Evolutionary conservation across 23 tunicate genomes (phyloP).

Genomic region (Diplosoma virens): DNA sequence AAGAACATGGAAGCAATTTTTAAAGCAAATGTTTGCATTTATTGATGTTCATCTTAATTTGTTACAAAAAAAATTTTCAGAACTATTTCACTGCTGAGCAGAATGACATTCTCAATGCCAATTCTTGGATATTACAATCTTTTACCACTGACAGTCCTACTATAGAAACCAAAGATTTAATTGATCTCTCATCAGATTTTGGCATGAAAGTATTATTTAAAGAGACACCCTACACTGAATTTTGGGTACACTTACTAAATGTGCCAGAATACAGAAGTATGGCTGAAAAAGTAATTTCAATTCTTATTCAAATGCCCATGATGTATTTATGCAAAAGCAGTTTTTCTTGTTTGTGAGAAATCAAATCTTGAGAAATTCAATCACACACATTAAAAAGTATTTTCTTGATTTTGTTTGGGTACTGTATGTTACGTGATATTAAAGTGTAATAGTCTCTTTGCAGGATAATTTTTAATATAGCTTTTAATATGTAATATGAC

Average conservation of each 20-base stretch:
- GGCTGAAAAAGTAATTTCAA: constrained; percentile 24
- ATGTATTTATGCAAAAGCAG: constrained; percentile 12
- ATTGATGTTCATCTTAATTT: constrained; percentile 17
- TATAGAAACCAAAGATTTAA: constrained; percentile 13
- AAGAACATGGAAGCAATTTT: constrained; percentile 21
- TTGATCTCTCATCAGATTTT: constrained; percentile 10
- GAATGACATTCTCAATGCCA: constrained; percentile 3
- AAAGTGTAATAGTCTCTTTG: no score
- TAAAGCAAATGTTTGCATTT: constrained; percentile 20
- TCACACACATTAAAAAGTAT: no score
- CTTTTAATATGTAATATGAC: no score
- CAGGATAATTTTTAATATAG: no score
- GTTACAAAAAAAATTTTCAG: not conserved
- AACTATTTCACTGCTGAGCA: constrained; percentile 19
- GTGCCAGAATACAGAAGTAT: constrained; percentile 30
- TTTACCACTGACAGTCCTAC: constrained; percentile 1
- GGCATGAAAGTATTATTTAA: constrained; percentile 28
- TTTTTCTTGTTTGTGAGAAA: constrained; percentile 9
- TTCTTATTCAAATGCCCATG: constrained; percentile 14
- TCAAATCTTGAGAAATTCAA: constrained; percentile 27
- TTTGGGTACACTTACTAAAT: constrained; percentile 30
- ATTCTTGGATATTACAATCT: constrained; percentile 18
- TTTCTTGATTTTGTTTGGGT: no score
- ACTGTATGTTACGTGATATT: no score
- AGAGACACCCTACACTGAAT: constrained; percentile 15